These are phyloP conservation scores for Dendrolimus punctatus DNA, from an alignment of 1,140 invertebrate species.

Conservation along the genomic window DNA sequence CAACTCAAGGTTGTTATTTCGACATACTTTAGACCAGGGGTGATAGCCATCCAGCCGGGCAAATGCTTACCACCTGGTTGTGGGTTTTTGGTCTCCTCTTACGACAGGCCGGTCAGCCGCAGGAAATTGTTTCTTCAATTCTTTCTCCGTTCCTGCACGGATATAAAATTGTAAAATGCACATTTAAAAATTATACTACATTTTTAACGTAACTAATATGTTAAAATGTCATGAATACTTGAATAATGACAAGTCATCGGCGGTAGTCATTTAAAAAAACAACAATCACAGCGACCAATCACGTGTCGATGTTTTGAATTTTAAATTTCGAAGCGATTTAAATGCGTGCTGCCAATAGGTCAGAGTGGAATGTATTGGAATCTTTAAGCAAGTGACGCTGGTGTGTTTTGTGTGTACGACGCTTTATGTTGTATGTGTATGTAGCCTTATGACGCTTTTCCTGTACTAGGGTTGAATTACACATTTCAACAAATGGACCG, in stretches of 20 bases:
- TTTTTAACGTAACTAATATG: no score
- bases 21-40: no score
- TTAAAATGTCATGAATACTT: no score
- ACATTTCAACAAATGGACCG: no score
- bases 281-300: constrained; percentile 23
- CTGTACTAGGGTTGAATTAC: constrained; percentile 2
- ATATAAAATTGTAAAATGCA: constrained; percentile 3
- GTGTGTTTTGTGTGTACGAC: constrained; percentile 12
- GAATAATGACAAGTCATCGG: constrained; percentile 20
- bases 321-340: constrained; percentile 51
- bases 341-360: constrained; percentile 60
- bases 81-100: no score
- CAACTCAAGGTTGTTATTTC: no score
- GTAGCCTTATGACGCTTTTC: constrained; percentile 20
- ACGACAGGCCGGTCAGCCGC: no score
- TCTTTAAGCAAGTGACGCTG: constrained; percentile 14
- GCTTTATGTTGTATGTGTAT: constrained; percentile 5
- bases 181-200: no score
- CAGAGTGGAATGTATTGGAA: constrained; percentile 56
- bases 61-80: no score
- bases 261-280: constrained; percentile 15
- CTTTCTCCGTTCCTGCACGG: no score
- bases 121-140: no score
- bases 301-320: constrained; percentile 40
- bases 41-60: no score